Evolutionary conservation across 2,888 invertebrate species (phyloP), one percentile per base, ranked within the genome.

Genomic region (Horisme vitalbata): DNA sequence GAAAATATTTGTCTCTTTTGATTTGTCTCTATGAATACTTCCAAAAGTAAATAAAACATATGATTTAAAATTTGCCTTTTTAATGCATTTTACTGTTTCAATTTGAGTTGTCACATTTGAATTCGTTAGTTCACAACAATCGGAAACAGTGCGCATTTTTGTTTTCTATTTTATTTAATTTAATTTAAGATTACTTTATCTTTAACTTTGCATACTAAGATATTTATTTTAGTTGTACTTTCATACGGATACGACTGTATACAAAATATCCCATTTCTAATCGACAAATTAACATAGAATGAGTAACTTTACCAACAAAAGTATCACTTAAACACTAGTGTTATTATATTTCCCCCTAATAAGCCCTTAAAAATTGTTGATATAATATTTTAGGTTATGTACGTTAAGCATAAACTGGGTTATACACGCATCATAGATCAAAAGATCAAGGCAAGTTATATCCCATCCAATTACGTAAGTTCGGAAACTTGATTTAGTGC

Each of bases 191-290:
- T 67, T n/a, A n/a, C n/a, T n/a, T n/a, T 83, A 82, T 80, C 79
- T 77, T 84, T 85, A 83, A 79, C 76, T 78, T 84, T 72, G 82
- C 80, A 82, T 78, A 68, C 69, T 87, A 88, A 89, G 88, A 79
- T 89, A 89, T 89, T 89, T 89, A 89, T 89, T 89, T 88, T 87
- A 88, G 88, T 82, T 83, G 69, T 84, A 86, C 75, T 79, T 76
- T 80, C 75, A 75, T 79, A 80, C 78, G 88, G 88, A 89, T 89
- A 89, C 88, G 79, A 71, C 79, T 81, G 88, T 89, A 89, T 89
- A 88, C 88, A 89, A 58, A 45, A 45, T 46, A 48, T 49, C 37
- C 33, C 24, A 33, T 30, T 47, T 41, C 20, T 43, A 36, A 31
- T 39, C 44, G 38, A 45, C 39, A 49, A 35, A 49, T 32, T 49